These are phyloP conservation scores for Platycercus adscitus DNA, from an alignment of 2,113 vertebrate genomes.

Conservation along the genomic window DNA sequence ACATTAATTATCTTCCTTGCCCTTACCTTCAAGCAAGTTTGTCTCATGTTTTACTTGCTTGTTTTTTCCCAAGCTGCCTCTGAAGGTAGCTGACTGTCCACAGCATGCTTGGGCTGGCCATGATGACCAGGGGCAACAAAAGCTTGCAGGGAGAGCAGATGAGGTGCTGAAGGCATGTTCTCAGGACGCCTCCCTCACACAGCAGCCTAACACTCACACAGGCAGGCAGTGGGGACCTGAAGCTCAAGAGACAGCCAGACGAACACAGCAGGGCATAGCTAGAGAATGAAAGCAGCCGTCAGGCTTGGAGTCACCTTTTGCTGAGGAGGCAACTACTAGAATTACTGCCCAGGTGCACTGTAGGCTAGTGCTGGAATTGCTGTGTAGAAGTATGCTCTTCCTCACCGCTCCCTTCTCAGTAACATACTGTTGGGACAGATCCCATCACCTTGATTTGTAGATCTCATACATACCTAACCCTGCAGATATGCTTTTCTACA, in stretches of 20 bases:
- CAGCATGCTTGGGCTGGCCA: not conserved
- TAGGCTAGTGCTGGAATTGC: not conserved
- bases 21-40: not conserved
- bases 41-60: not conserved
- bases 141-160: not conserved
- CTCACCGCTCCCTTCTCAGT: not conserved
- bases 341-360: not conserved
- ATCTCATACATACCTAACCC: not conserved
- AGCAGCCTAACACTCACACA: not conserved
- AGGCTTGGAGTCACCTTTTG: not conserved
- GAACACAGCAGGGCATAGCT: not conserved
- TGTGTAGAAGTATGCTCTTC: no score
- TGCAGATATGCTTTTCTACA: not conserved
- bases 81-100: not conserved
- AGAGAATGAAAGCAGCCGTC: not conserved
- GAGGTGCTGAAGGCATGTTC: not conserved
- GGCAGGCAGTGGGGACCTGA: not conserved
- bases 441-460: not conserved
- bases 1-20: not conserved
- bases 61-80: not conserved
- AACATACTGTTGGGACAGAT: not conserved
- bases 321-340: not conserved
- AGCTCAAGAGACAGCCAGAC: not conserved
- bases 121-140: not conserved
- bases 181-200: no score